Evolutionary conservation across 2,888 invertebrate species (phyloP).

Genomic region (Rhingia campestris): DNA sequence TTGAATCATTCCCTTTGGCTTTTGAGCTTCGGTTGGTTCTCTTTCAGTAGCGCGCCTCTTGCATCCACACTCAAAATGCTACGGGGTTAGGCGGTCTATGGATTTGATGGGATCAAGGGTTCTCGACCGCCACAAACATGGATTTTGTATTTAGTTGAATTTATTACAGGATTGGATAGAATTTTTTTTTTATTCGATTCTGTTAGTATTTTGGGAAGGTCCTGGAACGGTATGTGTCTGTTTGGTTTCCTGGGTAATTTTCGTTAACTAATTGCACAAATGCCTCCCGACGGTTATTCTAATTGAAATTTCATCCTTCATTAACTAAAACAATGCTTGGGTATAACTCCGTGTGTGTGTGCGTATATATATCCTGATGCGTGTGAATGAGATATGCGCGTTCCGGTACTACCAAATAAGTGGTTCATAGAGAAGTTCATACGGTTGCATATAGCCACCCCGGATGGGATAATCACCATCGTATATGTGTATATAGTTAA

Average conservation of each 20-base stretch:
- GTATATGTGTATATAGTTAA: conserved; percentile 35
- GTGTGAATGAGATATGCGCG: neutral
- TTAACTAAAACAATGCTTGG: conserved; percentile 50
- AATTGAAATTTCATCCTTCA: conserved; percentile 73
- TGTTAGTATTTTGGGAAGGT: neutral
- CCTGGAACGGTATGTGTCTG: neutral
- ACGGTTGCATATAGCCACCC: conserved; percentile 8
- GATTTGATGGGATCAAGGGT: conserved; percentile 66
- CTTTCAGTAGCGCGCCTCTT: neutral
- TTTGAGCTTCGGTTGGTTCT: conserved; percentile 33
- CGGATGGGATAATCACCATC: conserved; percentile 51
- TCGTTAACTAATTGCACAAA: conserved; percentile 68
- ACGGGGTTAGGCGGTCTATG: conserved; percentile 19
- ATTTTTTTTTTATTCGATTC: conserved; percentile 19
- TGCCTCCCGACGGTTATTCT: conserved; percentile 57
- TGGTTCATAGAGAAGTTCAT: conserved; percentile 17
- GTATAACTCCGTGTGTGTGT: neutral
- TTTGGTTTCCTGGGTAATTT: conserved; percentile 43
- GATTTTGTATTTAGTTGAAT: conserved; percentile 55
- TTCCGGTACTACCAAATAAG: neutral
- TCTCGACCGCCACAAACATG: conserved; percentile 58
- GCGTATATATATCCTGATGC: neutral
- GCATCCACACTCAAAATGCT: conserved; percentile 33
- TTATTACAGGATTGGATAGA: conserved; percentile 49
- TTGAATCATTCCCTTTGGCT: conserved; percentile 64